Percentiles rank a stretch among this genome's conserved stretches.
Evolutionary conservation across 2,113 vertebrate species (phyloP).

Genomic region (Erpornis zantholeuca): DNA sequence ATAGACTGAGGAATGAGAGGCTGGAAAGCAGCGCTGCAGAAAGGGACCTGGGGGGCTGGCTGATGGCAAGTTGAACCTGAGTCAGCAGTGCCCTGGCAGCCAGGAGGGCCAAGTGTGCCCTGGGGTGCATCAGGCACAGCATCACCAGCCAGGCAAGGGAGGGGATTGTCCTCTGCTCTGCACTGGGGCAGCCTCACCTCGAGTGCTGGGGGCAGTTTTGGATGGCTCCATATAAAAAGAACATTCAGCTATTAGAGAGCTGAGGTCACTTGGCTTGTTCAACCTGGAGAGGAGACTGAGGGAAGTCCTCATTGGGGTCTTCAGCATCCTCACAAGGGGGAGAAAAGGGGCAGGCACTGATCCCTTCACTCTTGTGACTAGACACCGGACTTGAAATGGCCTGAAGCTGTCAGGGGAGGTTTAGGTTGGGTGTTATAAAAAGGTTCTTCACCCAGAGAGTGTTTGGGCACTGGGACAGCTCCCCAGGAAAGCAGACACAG

Average conservation of each 20-base stretch:
- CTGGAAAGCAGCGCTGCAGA: background rate
- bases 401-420: background rate
- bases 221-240: background rate
- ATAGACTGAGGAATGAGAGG: background rate
- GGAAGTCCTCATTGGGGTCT: background rate
- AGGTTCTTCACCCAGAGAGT: background rate
- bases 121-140: background rate
- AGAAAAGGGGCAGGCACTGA: rapidly evolving
- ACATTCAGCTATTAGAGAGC: background rate
- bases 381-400: background rate
- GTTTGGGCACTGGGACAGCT: background rate
- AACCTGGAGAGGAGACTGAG: background rate
- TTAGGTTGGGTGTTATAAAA: background rate
- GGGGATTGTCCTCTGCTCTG: background rate
- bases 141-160: rapidly evolving
- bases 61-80: rapidly evolving
- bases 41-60: background rate
- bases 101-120: background rate
- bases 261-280: background rate
- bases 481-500: background rate
- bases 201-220: background rate
- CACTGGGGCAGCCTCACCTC: rapidly evolving
- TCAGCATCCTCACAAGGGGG: background rate
- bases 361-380: background rate
- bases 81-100: background rate